Evolutionary conservation across 2,797 vertebrate species (phyloP).

Genomic region (Acrossocheilus wenchowensis): DNA sequence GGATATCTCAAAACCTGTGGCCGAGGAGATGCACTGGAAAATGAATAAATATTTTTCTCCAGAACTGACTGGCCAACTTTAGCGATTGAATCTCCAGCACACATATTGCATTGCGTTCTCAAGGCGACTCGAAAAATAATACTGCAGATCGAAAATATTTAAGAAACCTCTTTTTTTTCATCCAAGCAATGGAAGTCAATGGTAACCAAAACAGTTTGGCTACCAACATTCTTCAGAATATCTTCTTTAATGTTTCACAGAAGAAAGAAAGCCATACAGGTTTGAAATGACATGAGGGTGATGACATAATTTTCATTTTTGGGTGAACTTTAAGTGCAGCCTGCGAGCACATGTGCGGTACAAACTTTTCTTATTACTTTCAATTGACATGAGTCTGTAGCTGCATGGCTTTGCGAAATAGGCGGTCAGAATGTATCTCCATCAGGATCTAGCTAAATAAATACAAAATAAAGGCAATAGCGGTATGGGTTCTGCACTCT

Average conservation of each 20-base stretch:
- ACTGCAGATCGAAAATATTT: not conserved
- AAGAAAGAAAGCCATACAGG: not conserved
- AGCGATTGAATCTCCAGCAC: conserved; percentile 29
- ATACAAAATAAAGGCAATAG: conserved; percentile 53
- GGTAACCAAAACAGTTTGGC: not conserved
- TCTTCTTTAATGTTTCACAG: not conserved
- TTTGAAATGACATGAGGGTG: not conserved
- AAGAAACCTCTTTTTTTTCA: not conserved
- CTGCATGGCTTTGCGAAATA: conserved; percentile 46
- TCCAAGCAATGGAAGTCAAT: not conserved
- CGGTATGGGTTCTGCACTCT: conserved; percentile 48
- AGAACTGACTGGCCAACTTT: not conserved
- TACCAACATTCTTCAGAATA: not conserved
- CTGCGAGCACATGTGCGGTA: conserved; percentile 24
- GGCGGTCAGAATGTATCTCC: conserved; percentile 51
- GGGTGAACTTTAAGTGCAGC: conserved; percentile 7
- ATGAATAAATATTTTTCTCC: conserved; percentile 32
- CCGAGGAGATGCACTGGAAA: conserved; percentile 25
- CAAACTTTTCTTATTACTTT: conserved; percentile 51
- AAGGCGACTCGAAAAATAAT: conserved; percentile 6
- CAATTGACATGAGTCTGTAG: conserved; percentile 44
- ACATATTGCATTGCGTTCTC: conserved; percentile 23
- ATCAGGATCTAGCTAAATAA: conserved; percentile 56
- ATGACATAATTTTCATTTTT: not conserved
- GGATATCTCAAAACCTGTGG: not conserved